Evolutionary conservation across 2,888 invertebrate genomes (phyloP).

Genomic region (Dolomedes plantarius): DNA sequence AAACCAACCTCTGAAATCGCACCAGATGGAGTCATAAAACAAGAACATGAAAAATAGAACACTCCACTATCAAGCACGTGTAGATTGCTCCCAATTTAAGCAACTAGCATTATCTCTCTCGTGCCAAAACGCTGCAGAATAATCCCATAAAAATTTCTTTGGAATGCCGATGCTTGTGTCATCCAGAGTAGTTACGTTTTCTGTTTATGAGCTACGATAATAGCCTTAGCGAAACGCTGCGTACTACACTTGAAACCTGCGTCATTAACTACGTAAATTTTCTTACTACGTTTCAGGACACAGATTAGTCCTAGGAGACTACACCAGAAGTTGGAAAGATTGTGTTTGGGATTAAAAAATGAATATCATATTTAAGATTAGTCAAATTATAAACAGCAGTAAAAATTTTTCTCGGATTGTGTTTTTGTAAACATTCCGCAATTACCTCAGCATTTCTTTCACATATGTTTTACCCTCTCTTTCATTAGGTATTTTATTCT

Average conservation of each 20-base stretch:
- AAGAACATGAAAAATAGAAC: constrained; percentile 9
- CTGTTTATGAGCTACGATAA: not conserved
- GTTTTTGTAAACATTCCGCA: no score
- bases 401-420: no score
- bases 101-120: constrained; percentile 27
- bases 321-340: no score
- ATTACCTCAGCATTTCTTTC: no score
- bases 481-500: no score
- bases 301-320: not conserved
- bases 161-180: constrained; percentile 20
- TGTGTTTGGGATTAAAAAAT: no score
- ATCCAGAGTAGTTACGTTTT: not conserved
- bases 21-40: constrained; percentile 12
- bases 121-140: constrained; percentile 15
- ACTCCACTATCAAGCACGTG: not conserved
- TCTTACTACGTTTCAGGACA: not conserved
- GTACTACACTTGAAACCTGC: not conserved
- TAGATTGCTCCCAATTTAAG: constrained; percentile 13
- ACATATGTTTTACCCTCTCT: no score
- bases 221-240: not conserved
- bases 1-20: not conserved
- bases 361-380: no score
- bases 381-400: no score
- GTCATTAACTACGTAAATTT: not conserved
- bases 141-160: constrained; percentile 22